Base-by-base conservation (phyloP, 2,888 invertebrate genomes). In the Macropis europaea region DNA sequence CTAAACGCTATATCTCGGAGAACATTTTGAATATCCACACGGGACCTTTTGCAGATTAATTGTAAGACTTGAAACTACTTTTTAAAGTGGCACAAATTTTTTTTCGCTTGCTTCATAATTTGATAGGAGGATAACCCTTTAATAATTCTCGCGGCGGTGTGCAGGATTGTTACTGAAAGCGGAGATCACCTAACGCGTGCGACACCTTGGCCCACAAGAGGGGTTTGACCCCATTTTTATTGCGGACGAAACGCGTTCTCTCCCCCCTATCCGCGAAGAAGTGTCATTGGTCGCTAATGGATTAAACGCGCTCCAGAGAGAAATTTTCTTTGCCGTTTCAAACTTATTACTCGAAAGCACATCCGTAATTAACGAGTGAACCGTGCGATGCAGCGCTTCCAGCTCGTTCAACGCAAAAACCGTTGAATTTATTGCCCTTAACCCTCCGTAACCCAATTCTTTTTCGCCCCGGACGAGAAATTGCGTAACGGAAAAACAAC, bases 201-300 rank as follows among this genome's bases (percentile, higher is more conserved):
- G 67, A 75, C 77, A 68, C 81, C 81, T 79, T 77, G 82, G 79
- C 82, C 82, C 77, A 75, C 75, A 79, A 79, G 62, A 73, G 81
- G 71, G 54, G 63, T 71, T 63, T 74, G 81, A 82, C 81, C 82
- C 72, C 82, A 69, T 81, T 81, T 81, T 81, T 82, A 82, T 82
- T 67, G 82, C 79, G 74, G 74, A 61, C 79, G 78, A 81, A 78
- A 70, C 67, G 64, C 63, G 76, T 62, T 71, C 63, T 72, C 71
- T 53, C 26, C 52, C 36, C 45, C 13, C 43, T 45, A 34, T 13
- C 56, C 40, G 50, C 32, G 62, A 53, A 60, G 56, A 61, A 78
- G 62, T 71, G 78, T 73, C 77, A 74, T 77, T 62, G 74, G 74
- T 77, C 61, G 72, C 32, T 66, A 56, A 73, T 71, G 60, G 53